These are phyloP conservation scores for Lytechinus variegatus DNA, from an alignment of 35 echinoderm and acorn worm genomes.

Conservation along the genomic window DNA sequence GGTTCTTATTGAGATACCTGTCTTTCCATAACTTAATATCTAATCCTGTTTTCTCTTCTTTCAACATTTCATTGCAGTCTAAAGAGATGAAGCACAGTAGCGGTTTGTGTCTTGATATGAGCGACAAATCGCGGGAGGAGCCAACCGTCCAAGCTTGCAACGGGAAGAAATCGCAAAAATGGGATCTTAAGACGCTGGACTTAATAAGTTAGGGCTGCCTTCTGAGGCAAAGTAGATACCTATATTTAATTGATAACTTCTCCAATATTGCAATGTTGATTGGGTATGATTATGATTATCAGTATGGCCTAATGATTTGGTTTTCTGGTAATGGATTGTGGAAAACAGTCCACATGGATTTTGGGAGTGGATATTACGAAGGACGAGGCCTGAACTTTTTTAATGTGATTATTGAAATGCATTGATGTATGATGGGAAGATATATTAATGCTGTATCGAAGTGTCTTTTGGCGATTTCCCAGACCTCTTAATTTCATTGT, in stretches of 20 bases:
- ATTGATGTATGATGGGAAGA: too few species aligned
- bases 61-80: slow-evolving; percentile 63
- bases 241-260: background rate
- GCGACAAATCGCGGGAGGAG: slow-evolving; percentile 85
- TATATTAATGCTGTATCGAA: too few species aligned
- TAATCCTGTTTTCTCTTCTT: background rate
- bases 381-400: too few species aligned
- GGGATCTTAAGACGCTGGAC: slow-evolving; percentile 79
- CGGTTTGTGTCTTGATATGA: slow-evolving; percentile 84
- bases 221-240: background rate
- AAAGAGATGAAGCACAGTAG: slow-evolving; percentile 96
- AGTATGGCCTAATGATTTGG: background rate
- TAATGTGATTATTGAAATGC: too few species aligned
- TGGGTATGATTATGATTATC: background rate
- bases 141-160: slow-evolving; percentile 87
- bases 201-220: slow-evolving; percentile 29
- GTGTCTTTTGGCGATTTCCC: too few species aligned
- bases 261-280: background rate
- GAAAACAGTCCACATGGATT: background rate
- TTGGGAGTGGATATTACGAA: too few species aligned
- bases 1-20: too few species aligned
- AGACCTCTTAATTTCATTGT: too few species aligned
- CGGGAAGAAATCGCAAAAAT: slow-evolving; percentile 80
- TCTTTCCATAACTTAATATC: too few species aligned
- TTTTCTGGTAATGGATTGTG: background rate